Evolutionary conservation across 2,888 invertebrate species (phyloP), one percentile per base, ranked within the genome.

Genomic region (Alentia gelatinosa): DNA sequence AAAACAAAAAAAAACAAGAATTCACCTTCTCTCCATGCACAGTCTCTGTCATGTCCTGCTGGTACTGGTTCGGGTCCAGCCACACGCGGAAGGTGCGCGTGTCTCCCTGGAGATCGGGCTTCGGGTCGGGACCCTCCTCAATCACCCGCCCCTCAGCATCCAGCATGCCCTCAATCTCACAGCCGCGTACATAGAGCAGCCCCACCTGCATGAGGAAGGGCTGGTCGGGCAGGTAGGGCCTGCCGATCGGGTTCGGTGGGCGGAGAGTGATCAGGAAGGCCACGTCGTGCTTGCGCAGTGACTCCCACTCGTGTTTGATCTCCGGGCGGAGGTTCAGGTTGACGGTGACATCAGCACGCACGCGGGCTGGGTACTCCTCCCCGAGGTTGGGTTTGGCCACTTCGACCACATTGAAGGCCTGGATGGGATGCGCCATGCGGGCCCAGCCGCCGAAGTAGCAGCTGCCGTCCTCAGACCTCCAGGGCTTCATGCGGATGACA

Each of bases 121-220:
- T 97, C 0, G 95, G 95, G 15, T 95, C 95, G n/a, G 95, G 95
- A 86, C 95, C 96, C 96, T 99, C 99, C 96, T 99, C 99, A 91
- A 99, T 98, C 3, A 99, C 98, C 92, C 95, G 95, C 0, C 99
- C 99, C 91, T 98, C 98, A 12, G 98, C 98, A 95, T 99, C 99
- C 89, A 99, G 96, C 98, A 99, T 98, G 0, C 99, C 99, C 96
- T 99, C 99, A 42, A 99, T 98, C 96, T 99, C 99, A 96, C 99
- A 99, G 0, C 99, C 99, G 30, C 99, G 97, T 0, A 99, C 99
- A 95, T 97, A 98, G 0, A 97, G 97, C 93, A 99, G 97, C 0
- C 99, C 99, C 91, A 98, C 98, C 97, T 90, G 99, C 0, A 98
- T 98, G 39, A 98, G 97, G 96, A 99, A 99, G 9, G 98, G 98